Conservation (phyloP, 2,113 vertebrate genomes). For the Ophthalmolycus amberensis region DNA sequence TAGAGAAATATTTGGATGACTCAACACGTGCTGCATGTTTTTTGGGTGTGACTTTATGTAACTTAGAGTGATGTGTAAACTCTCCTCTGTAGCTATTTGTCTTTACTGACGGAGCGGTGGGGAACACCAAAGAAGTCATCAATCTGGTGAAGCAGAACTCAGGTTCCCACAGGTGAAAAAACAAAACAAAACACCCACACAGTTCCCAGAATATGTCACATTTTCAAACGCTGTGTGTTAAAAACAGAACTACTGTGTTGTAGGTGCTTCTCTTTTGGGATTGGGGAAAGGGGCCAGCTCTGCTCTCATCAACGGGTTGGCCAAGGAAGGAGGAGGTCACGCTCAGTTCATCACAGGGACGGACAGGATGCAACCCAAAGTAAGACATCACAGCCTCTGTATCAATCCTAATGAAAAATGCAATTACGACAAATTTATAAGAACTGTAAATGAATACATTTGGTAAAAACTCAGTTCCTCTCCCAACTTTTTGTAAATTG, state of each 20-base stretch:
- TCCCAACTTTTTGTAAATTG: background rate
- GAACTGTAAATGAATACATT: background rate
- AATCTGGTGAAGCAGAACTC: conserved; percentile 80
- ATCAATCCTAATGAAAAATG: background rate
- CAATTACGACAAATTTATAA: background rate
- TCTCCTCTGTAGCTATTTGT: conserved; percentile 85
- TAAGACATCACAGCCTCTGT: conserved; percentile 61
- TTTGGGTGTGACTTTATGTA: background rate
- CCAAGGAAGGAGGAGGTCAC: conserved; percentile 81
- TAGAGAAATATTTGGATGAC: background rate
- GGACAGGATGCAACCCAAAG: conserved; percentile 89
- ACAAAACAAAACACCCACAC: background rate
- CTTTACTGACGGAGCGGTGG: conserved; percentile 91
- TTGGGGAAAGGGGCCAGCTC: conserved; percentile 89
- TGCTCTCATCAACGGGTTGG: conserved; percentile 86
- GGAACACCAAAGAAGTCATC: conserved; percentile 83
- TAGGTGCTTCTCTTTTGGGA: conserved; percentile 90
- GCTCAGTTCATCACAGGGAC: conserved; percentile 86
- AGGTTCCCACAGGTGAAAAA: conserved; percentile 84
- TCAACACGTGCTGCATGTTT: background rate
- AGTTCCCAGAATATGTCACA: background rate
- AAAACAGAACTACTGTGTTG: conserved; percentile 8
- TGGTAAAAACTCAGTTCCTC: background rate
- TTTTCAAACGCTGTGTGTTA: background rate
- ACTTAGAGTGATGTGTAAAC: background rate